These are phyloP conservation scores for Potorous gilbertii DNA, from an alignment of 2,797 vertebrate species.

Conservation along the genomic window DNA sequence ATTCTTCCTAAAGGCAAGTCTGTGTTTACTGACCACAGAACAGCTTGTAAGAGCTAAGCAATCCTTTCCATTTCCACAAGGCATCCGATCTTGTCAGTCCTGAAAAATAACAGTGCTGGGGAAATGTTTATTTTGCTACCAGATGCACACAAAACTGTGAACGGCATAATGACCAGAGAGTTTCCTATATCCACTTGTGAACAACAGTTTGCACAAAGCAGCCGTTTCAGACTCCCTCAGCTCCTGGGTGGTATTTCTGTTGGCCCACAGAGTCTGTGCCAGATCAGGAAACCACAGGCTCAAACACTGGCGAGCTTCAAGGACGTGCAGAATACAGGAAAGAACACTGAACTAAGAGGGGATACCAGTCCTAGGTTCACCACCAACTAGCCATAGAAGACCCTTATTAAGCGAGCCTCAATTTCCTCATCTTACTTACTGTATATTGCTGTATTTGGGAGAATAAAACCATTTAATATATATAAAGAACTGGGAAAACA, in stretches of 20 bases:
- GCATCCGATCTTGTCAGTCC: slow-evolving; percentile 9
- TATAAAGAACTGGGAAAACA: neutral
- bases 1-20: neutral
- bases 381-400: neutral
- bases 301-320: neutral
- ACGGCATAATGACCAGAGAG: slow-evolving; percentile 42
- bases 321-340: neutral
- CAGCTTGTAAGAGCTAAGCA: neutral
- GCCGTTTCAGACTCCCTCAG: neutral
- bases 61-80: neutral
- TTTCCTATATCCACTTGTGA: slow-evolving; percentile 48
- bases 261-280: neutral
- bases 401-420: neutral
- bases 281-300: neutral
- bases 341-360: neutral
- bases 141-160: slow-evolving; percentile 64
- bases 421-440: neutral
- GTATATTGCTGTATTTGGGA: neutral
- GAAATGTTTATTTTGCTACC: slow-evolving; percentile 63
- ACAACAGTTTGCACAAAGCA: neutral
- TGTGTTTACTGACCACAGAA: neutral
- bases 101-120: slow-evolving; percentile 60
- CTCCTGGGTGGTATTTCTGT: slow-evolving; percentile 10
- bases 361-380: neutral
- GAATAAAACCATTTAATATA: neutral